Percentiles rank a stretch among this genome's conserved stretches.
phyloP scores from a whole-genome alignment of 1,140 invertebrate genomes.

The Linepithema humile region DNA sequence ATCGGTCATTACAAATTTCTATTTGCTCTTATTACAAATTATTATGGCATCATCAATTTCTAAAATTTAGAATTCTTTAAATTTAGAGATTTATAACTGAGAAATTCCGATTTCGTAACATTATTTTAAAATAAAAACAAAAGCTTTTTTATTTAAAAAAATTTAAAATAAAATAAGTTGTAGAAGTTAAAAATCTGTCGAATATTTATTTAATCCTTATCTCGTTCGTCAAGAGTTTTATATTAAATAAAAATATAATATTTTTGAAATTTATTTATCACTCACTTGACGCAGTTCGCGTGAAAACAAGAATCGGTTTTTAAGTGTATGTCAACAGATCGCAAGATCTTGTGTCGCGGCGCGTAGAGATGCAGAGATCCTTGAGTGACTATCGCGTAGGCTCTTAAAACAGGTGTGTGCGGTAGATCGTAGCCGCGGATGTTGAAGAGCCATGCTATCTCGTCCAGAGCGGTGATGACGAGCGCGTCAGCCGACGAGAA shows the following conservation, averaged over 20 bases:
- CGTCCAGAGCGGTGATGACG: slow-evolving; percentile 95
- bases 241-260: neutral
- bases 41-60: neutral
- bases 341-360: slow-evolving; percentile 85
- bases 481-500: slow-evolving; percentile 89
- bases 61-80: neutral
- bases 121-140: neutral
- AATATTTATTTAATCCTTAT: neutral
- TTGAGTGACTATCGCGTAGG: slow-evolving; percentile 90
- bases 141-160: neutral
- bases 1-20: too few species aligned
- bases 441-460: slow-evolving; percentile 97
- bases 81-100: too few species aligned
- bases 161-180: neutral
- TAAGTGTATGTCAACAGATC: slow-evolving; percentile 85
- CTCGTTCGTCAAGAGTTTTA: neutral
- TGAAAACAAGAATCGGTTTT: slow-evolving; percentile 87
- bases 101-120: neutral
- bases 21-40: neutral
- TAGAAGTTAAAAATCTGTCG: neutral
- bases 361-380: slow-evolving; percentile 87
- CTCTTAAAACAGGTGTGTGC: slow-evolving; percentile 93
- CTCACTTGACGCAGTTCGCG: slow-evolving; percentile 88
- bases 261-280: neutral
- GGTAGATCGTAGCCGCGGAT: slow-evolving; percentile 96